A percentile compares a stretch with the other conserved stretches of the same genome.
phyloP scores from a whole-genome alignment of 64 coral and sea anemone species.

The Pachyseris speciosa region DNA sequence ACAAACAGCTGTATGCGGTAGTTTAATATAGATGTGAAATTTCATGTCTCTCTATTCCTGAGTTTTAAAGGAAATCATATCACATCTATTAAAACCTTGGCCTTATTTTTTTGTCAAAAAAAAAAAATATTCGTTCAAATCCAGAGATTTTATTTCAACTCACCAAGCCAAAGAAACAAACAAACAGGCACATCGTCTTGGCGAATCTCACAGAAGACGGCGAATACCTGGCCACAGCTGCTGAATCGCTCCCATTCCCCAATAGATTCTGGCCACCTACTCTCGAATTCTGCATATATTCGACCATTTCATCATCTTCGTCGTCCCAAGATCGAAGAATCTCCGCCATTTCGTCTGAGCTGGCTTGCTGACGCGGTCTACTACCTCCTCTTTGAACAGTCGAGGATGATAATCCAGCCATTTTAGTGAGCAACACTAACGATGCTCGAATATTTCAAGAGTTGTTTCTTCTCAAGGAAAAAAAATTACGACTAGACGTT shows the following conservation, averaged over 20 bases:
- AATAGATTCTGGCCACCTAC: neutral
- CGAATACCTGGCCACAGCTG: neutral
- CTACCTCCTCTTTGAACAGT: neutral
- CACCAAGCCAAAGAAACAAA: conserved; percentile 88
- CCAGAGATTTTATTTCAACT: neutral
- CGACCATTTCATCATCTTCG: conserved; percentile 73
- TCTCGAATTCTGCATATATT: conserved; percentile 45
- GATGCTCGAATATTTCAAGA: neutral
- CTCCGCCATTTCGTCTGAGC: conserved; percentile 58
- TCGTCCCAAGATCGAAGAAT: conserved; percentile 70
- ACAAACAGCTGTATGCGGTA: too few species aligned
- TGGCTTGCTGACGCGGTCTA: neutral
- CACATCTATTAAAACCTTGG: neutral
- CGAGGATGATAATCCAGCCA: conserved; percentile 9
- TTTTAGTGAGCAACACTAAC: neutral
- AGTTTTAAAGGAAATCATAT: neutral
- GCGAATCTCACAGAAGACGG: neutral
- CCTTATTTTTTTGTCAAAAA: too few species aligned
- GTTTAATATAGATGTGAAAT: too few species aligned
- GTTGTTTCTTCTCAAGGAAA: neutral
- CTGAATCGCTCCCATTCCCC: conserved; percentile 3
- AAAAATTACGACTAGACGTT: neutral
- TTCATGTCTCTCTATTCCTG: neutral
- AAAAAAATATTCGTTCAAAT: too few species aligned
- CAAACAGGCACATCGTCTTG: conserved; percentile 48